Base-by-base conservation (phyloP, 2,113 vertebrate species). In the Pandion haliaetus region DNA sequence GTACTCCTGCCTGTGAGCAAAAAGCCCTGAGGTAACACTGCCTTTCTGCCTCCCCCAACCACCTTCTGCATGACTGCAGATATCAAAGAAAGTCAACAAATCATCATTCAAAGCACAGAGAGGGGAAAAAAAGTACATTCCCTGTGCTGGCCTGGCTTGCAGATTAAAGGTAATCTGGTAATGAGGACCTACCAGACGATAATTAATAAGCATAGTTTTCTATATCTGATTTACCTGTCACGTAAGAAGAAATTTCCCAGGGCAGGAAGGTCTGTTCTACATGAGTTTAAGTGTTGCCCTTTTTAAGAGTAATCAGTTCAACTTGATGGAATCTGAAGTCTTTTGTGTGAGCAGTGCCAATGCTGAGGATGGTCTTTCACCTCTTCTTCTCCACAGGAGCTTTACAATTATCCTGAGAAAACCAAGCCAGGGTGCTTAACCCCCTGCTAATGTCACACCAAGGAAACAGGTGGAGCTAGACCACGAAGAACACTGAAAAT, bases 41-140 rank as follows among this genome's bases (percentile, higher is more conserved):
- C 55, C 28, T 59, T 62, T 59, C 78, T 1, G 0, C 25, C 32
- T 26, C 34, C 36, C 47, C 34, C 67, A 74, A 26, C 11, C 45
- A 44, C 45, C 78, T 82, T 58, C 78, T 88, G 17, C n/a, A 32
- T 0, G 5, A 36, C 61, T 66, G 36, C 28, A 62, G 66, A 7
- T 88, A 88, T 28, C 63, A 88, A n/a, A 86, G 62, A 54, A 55
- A 92, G 47, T 19, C 80, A 93, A 67, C 19, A 90, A 92, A 90
- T 88, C 79, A 54, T 38, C 69, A 67, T 47, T 66, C 55, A 55
- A 42, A 81, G 29, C 63, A 67, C 19, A 44, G n/a, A 28, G 28
- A 19, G 4, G 32, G n/a, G 20, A 3, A 9, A 2, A 38, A 77
- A 18, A 15, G 10, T n/a, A 4, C 1, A 0, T 66, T 78, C 59